These are phyloP conservation scores for Hylaea fasciaria DNA, from an alignment of 2,888 invertebrate species.

Conservation along the genomic window DNA sequence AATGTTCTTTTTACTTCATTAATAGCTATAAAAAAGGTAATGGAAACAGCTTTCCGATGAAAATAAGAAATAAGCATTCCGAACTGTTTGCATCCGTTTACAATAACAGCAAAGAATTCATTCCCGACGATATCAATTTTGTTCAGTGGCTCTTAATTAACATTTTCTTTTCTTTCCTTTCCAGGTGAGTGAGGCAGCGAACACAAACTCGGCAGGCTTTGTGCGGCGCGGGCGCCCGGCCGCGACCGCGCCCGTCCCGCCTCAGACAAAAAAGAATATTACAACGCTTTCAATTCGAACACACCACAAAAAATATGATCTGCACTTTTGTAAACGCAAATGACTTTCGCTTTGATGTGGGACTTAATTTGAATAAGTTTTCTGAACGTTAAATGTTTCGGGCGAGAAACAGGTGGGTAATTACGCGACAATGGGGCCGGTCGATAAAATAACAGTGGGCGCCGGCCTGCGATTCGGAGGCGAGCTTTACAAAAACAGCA, in stretches of 20 bases:
- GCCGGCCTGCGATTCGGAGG: constrained; percentile 24
- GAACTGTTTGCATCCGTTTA: constrained; percentile 71
- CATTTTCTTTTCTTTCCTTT: constrained; percentile 83
- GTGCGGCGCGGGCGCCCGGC: constrained; percentile 62
- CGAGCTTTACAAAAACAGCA: constrained; percentile 27
- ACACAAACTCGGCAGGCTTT: constrained; percentile 75
- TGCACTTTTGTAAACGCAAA: constrained; percentile 81
- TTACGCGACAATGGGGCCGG: constrained; percentile 52
- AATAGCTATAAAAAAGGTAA: not conserved
- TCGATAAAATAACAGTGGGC: constrained; percentile 40
- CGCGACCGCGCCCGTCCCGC: constrained; percentile 45
- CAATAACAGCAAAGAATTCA: constrained; percentile 72
- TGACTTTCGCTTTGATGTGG: constrained; percentile 77
- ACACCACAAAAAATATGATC: constrained; percentile 79
- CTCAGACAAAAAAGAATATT: constrained; percentile 79
- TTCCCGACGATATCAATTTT: constrained; percentile 80
- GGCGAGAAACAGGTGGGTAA: constrained; percentile 51
- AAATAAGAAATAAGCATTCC: constrained; percentile 46
- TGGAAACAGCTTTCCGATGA: constrained; percentile 25
- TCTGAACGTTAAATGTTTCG: constrained; percentile 51
- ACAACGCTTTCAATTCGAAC: constrained; percentile 80
- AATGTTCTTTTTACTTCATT: not conserved
- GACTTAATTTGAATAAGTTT: constrained; percentile 74
- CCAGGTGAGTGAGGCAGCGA: constrained; percentile 81
- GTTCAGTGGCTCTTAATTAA: constrained; percentile 83